Base-by-base conservation (phyloP, 2,113 vertebrate species). In the Cygnus atratus region DNA sequence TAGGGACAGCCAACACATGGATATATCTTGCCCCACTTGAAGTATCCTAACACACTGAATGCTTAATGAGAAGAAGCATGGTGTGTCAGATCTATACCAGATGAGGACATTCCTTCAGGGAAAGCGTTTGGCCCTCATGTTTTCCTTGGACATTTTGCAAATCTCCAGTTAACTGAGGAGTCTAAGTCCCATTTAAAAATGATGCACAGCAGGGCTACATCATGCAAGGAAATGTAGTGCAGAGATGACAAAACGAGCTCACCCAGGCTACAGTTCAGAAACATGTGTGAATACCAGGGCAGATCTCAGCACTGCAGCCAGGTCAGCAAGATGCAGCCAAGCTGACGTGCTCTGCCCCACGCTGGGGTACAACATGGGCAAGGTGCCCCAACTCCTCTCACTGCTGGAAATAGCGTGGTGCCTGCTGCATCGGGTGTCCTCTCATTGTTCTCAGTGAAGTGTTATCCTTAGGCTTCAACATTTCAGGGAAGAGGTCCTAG, bases 391-490 rank as follows among this genome's bases (percentile, higher is more conserved):
- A 4, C 7, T 73, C 17, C 28, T 35, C 17, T n/a, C 31, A 11
- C 50, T 89, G 54, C 72, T 80, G 54, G 46, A 66, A 61, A 14
- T 4, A 10, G 2, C 2, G 3, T 9, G 9, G 5, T 33, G 28
- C 26, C 17, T 3, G 1, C 59, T 26, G 7, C 5, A 0, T 44
- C 19, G 25, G 12, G 8, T 31, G 5, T 63, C 37, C 59, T 31
- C 52, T 88, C 20, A 1, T 50, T 0, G 0, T 67, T 46, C 33
- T 43, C 33, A 31, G 7, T n/a, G 48, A 19, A 75, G 13, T 0
- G 0, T 61, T 61, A 68, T 35, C 5, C 39, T 76, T 31, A 35
- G 70, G 48, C 29, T 92, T 81, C 13, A 11, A 5, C 71, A 57
- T 77, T 82, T 57, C 50, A n/a, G 43, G 15, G 6, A 81, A 74